Conservation (phyloP, 2,888 invertebrate species). For the Eledona agricola region DNA sequence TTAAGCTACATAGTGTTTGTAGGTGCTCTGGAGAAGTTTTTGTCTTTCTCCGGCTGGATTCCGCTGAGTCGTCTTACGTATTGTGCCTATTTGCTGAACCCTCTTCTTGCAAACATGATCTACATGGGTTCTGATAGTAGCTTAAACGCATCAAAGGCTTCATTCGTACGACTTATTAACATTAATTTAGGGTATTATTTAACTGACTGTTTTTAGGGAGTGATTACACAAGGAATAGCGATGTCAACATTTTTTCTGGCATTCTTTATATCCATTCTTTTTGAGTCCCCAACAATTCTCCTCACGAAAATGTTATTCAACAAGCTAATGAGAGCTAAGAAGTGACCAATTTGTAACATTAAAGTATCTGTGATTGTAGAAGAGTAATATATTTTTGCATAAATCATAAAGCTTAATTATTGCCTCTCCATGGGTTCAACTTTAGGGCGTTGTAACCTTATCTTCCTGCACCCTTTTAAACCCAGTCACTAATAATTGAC, state of each 20-base stretch:
- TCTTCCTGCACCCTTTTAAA: no score
- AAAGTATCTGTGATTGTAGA: no score
- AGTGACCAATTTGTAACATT: no score
- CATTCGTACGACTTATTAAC: conserved; percentile 55
- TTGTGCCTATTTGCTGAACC: conserved; percentile 69
- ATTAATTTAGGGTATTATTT: background rate
- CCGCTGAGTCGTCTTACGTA: conserved; percentile 67
- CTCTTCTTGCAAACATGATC: conserved; percentile 65
- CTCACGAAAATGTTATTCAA: conserved; percentile 54
- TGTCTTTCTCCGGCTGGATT: conserved; percentile 54
- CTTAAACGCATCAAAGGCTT: conserved; percentile 54
- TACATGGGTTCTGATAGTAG: conserved; percentile 56
- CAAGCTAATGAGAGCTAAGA: conserved; percentile 21
- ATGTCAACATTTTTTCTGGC: conserved; percentile 56
- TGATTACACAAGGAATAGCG: conserved; percentile 52
- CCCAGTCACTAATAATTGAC: no score
- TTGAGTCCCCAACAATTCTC: conserved; percentile 61
- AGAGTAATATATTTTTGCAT: no score
- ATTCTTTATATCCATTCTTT: conserved; percentile 55
- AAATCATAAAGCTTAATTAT: no score
- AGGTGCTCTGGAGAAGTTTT: conserved; percentile 57
- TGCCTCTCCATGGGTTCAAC: no score
- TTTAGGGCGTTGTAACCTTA: no score
- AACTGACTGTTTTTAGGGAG: conserved; percentile 54
- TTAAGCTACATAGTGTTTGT: background rate